Evolutionary conservation across 2,113 vertebrate species (phyloP).

Genomic region (Xiphorhynchus elegans): DNA sequence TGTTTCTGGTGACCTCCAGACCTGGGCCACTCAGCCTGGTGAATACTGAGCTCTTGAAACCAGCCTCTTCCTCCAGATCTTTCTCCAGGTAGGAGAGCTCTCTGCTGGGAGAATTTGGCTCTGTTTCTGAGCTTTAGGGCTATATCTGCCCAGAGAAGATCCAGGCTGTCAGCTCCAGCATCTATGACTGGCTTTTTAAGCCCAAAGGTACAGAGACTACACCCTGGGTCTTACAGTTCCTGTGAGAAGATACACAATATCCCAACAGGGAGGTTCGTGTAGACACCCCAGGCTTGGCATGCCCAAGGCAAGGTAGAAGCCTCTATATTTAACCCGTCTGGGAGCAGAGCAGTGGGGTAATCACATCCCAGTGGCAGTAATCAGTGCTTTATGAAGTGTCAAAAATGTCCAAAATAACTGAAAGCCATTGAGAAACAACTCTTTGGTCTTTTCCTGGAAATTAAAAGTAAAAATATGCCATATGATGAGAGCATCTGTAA

Average conservation of each 20-base stretch:
- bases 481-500: slow-evolving; percentile 35
- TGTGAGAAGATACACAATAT: background rate
- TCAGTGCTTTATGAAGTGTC: background rate
- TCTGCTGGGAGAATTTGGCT: background rate
- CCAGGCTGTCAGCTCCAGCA: background rate
- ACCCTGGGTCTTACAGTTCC: background rate
- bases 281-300: background rate
- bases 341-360: background rate
- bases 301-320: background rate
- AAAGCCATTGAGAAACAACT: background rate
- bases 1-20: background rate
- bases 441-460: slow-evolving; percentile 1
- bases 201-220: background rate
- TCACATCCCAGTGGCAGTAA: background rate
- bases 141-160: background rate
- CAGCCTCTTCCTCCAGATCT: background rate
- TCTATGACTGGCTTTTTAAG: background rate
- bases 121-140: background rate
- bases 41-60: background rate
- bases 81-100: background rate
- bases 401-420: background rate
- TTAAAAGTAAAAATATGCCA: slow-evolving; percentile 13
- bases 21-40: background rate
- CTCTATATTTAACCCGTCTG: background rate
- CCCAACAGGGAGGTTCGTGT: background rate